Conservation (phyloP, 1,140 invertebrate genomes). For the Triops longicaudatus region DNA sequence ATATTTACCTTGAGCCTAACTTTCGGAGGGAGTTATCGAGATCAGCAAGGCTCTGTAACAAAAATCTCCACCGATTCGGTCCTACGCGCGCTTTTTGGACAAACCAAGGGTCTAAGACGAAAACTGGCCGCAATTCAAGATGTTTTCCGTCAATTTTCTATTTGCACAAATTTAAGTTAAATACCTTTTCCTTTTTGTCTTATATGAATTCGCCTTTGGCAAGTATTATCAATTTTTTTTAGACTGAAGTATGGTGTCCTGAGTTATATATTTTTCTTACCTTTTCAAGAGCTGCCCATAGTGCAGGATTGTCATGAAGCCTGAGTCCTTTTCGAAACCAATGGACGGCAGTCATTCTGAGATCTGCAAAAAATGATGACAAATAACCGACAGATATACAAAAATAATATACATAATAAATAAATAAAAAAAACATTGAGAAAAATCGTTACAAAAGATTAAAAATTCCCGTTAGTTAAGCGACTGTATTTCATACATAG, state of each 20-base stretch:
- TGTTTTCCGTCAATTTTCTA: constrained; percentile 37
- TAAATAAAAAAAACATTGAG: not conserved
- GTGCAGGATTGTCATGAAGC: constrained; percentile 62
- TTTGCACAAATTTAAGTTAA: not conserved
- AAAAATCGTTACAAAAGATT: no score
- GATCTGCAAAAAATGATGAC: no score
- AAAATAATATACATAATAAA: no score
- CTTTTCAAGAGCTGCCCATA: constrained; percentile 44
- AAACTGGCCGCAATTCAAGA: constrained; percentile 51
- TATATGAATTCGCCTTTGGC: not conserved
- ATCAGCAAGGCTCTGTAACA: constrained; percentile 56
- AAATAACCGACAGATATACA: no score
- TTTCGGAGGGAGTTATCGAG: constrained; percentile 52
- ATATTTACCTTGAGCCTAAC: constrained; percentile 44
- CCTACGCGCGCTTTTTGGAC: constrained; percentile 52
- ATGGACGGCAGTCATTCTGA: constrained; percentile 21
- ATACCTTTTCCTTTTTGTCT: not conserved
- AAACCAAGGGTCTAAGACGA: constrained; percentile 58
- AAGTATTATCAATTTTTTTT: no score
- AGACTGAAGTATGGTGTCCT: no score
- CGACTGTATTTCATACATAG: no score
- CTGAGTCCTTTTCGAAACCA: constrained; percentile 67
- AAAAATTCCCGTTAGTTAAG: no score
- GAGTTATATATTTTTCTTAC: no score
- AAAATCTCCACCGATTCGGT: constrained; percentile 57